phyloP scores from a whole-genome alignment of 2,888 invertebrate species.

The Theodoxus fluviatilis region DNA sequence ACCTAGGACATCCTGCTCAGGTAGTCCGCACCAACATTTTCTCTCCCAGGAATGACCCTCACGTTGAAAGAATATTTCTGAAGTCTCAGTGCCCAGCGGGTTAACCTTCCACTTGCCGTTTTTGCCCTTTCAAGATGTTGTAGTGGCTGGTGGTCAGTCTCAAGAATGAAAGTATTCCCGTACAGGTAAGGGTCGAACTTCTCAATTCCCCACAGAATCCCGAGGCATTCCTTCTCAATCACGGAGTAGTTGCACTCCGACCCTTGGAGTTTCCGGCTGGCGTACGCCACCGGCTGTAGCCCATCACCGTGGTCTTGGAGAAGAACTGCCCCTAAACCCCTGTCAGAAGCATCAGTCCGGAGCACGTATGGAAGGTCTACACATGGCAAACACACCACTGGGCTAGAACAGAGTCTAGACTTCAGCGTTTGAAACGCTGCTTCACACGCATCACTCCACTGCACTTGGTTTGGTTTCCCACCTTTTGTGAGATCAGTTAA shows the following conservation, averaged over 20 bases:
- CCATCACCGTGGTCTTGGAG: slow-evolving; percentile 34
- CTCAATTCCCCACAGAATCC: slow-evolving; percentile 32
- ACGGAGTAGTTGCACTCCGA: slow-evolving; percentile 34
- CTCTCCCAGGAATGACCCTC: background rate
- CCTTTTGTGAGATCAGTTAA: background rate
- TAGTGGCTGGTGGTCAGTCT: slow-evolving; percentile 38
- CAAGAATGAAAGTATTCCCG: slow-evolving; percentile 32
- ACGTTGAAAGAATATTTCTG: slow-evolving; percentile 25
- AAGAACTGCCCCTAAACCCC: slow-evolving; percentile 27
- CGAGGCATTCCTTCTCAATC: slow-evolving; percentile 29
- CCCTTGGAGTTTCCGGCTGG: slow-evolving; percentile 34
- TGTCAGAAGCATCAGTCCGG: too few relatives aligned
- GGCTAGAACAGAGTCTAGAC: background rate
- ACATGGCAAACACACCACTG: too few relatives aligned
- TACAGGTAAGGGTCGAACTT: slow-evolving; percentile 36
- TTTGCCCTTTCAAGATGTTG: slow-evolving; percentile 31
- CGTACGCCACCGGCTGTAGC: slow-evolving; percentile 34
- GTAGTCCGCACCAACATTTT: slow-evolving; percentile 18
- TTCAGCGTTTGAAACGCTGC: background rate
- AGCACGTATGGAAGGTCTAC: too few relatives aligned
- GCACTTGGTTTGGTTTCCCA: background rate
- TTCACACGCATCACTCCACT: background rate
- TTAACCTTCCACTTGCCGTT: slow-evolving; percentile 33
- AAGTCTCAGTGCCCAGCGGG: slow-evolving; percentile 36
- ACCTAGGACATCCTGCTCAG: background rate